These are phyloP conservation scores for Perccottus glenii DNA, from an alignment of 2,113 vertebrate species.

Conservation along the genomic window DNA sequence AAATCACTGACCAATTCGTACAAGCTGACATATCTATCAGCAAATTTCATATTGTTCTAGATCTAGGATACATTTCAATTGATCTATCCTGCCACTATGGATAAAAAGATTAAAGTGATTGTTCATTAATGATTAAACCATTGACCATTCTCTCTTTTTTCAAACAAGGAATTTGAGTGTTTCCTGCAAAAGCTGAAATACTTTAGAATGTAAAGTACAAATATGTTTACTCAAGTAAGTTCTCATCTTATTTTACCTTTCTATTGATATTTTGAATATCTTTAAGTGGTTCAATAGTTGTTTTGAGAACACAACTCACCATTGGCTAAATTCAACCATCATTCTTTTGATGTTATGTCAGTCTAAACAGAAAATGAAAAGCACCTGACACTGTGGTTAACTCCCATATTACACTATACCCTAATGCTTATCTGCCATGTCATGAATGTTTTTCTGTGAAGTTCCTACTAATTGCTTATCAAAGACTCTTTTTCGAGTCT, in stretches of 20 bases:
- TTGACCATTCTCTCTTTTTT: too few relatives aligned
- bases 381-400: slow-evolving; percentile 42
- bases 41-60: too few relatives aligned
- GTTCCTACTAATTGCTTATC: slow-evolving; percentile 42
- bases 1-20: too few relatives aligned
- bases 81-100: too few relatives aligned
- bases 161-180: too few relatives aligned
- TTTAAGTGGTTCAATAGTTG: slow-evolving; percentile 56
- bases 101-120: too few relatives aligned
- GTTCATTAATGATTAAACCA: too few relatives aligned
- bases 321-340: slow-evolving; percentile 73
- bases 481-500: slow-evolving; percentile 28
- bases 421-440: slow-evolving; percentile 43
- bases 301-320: slow-evolving; percentile 51
- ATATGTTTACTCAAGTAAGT: too few relatives aligned
- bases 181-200: too few relatives aligned
- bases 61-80: too few relatives aligned
- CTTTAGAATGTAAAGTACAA: too few relatives aligned
- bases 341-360: slow-evolving; percentile 70
- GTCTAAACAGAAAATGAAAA: slow-evolving; percentile 61
- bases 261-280: slow-evolving; percentile 8
- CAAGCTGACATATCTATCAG: too few relatives aligned
- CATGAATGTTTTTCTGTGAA: slow-evolving; percentile 51
- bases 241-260: slow-evolving; percentile 61
- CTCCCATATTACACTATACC: slow-evolving; percentile 51